Evolutionary conservation across 2,113 vertebrate species (phyloP).

Genomic region (Butastur rufipennis): DNA sequence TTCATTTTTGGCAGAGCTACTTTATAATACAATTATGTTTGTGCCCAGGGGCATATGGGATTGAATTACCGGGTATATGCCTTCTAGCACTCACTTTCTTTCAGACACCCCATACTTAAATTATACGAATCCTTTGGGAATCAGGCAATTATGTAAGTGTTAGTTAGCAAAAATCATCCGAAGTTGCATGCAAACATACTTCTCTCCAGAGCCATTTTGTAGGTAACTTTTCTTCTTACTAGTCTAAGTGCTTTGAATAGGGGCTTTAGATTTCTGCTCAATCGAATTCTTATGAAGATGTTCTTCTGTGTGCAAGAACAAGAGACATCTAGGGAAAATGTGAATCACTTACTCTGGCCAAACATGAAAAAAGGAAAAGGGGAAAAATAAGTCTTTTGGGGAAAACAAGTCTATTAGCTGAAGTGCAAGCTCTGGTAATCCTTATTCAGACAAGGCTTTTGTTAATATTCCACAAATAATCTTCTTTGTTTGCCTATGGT

Average conservation of each 20-base stretch:
- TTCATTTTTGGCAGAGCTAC: neutral
- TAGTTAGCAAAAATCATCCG: neutral
- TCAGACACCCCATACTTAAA: neutral
- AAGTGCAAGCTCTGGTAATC: neutral
- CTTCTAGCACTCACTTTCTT: neutral
- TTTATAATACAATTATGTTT: constrained; percentile 1
- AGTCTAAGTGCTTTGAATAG: neutral
- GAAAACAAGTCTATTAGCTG: neutral
- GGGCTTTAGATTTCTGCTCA: neutral
- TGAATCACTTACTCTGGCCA: neutral
- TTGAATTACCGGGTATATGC: neutral
- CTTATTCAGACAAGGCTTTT: neutral
- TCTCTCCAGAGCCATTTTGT: neutral
- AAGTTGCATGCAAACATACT: neutral
- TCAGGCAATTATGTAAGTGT: neutral
- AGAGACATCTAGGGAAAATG: neutral
- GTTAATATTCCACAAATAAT: neutral
- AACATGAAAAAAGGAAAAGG: neutral
- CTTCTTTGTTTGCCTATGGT: neutral
- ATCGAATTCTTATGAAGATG: neutral
- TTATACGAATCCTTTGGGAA: neutral
- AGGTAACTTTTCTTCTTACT: neutral
- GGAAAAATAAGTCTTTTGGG: neutral
- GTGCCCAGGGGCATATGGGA: neutral
- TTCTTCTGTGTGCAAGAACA: neutral